Conservation (phyloP, 1,140 invertebrate species). For the Gonatopus flavifemur region DNA sequence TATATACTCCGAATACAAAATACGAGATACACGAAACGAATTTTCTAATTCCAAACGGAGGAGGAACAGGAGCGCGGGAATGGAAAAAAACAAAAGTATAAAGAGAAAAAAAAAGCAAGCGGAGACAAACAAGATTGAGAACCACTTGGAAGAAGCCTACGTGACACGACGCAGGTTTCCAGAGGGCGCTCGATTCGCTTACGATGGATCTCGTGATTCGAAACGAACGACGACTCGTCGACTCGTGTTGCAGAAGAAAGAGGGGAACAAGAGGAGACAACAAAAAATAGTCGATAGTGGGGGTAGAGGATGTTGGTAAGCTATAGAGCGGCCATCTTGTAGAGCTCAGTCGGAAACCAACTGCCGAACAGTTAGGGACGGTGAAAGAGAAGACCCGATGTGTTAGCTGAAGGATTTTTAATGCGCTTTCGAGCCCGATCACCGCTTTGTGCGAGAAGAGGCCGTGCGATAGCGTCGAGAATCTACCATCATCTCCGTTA, state of each 20-base stretch:
- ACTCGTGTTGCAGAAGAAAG: background rate
- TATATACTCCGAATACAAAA: too few relatives aligned
- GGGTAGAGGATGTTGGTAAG: slow-evolving; percentile 20
- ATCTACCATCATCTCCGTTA: too few relatives aligned
- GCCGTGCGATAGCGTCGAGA: slow-evolving; percentile 45
- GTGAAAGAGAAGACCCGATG: slow-evolving; percentile 53
- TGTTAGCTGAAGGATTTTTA: slow-evolving; percentile 53
- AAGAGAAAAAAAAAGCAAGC: background rate
- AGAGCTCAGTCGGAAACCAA: slow-evolving; percentile 55
- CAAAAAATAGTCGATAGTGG: slow-evolving; percentile 1
- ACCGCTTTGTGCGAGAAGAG: slow-evolving; percentile 45
- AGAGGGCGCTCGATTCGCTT: slow-evolving; percentile 31
- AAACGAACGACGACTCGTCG: background rate
- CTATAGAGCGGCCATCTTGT: slow-evolving; percentile 42
- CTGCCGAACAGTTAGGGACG: slow-evolving; percentile 58
- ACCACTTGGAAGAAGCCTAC: slow-evolving; percentile 27
- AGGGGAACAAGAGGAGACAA: background rate
- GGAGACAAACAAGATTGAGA: slow-evolving; percentile 16
- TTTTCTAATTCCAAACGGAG: too few relatives aligned
- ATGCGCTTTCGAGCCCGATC: slow-evolving; percentile 53
- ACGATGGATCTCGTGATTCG: slow-evolving; percentile 2
- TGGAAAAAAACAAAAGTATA: too few relatives aligned
- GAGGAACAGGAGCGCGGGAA: too few relatives aligned
- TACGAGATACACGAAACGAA: too few relatives aligned
- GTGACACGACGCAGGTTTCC: slow-evolving; percentile 30